Conservation (phyloP, 2,888 invertebrate genomes). For the Drosophila leonis region DNA sequence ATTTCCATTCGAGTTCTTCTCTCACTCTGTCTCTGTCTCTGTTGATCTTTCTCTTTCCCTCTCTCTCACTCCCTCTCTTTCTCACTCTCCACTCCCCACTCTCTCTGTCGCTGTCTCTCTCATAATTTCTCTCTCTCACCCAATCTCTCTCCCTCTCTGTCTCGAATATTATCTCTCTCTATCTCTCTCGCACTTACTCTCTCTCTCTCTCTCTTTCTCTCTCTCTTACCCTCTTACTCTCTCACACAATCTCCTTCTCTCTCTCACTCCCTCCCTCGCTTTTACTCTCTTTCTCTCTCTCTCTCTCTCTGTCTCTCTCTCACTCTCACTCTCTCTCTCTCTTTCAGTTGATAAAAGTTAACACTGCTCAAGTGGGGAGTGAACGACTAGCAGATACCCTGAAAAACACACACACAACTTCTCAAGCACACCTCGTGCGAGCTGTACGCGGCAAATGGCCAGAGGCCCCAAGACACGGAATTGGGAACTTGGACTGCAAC, state of each 20-base stretch:
- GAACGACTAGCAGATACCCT: background rate
- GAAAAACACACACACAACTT: background rate
- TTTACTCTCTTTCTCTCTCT: background rate
- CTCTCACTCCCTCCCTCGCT: background rate
- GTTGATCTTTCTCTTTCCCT: background rate
- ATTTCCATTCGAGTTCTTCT: background rate
- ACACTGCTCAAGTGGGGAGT: background rate
- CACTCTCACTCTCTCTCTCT: background rate
- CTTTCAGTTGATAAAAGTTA: background rate
- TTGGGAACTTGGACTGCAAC: constrained; percentile 11
- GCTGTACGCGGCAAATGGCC: background rate
- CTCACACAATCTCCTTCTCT: background rate
- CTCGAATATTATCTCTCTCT: background rate
- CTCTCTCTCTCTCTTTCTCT: background rate
- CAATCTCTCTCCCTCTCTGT: background rate
- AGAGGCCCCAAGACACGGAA: constrained; percentile 22
- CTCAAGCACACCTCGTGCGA: background rate
- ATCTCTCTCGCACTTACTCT: background rate
- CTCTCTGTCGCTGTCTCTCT: background rate
- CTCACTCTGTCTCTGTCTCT: background rate
- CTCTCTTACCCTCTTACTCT: too few relatives aligned
- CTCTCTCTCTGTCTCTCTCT: background rate
- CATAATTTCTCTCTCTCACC: background rate
- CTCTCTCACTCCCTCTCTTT: background rate
- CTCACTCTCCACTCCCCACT: background rate